Percentiles rank a stretch among this genome's conserved stretches.
Conservation (phyloP, 1,140 invertebrate genomes). For the Branchinecta lynchi region DNA sequence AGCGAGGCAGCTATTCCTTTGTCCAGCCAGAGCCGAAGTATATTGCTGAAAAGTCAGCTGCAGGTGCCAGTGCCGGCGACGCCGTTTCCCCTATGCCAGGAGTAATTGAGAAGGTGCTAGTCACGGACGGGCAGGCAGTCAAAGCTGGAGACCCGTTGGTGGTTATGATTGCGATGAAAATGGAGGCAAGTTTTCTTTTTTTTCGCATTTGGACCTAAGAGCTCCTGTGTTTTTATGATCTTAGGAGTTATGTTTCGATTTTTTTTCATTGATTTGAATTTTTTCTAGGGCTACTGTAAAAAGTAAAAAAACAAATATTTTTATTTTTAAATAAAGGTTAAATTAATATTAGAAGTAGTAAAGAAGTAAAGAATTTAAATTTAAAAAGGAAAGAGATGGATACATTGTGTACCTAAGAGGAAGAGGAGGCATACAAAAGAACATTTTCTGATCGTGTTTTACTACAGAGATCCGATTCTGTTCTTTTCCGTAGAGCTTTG, state of each 20-base stretch:
- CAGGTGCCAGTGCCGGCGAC: conserved; percentile 30
- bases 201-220: too few relatives aligned
- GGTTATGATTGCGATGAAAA: conserved; percentile 97
- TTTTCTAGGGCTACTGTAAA: too few relatives aligned
- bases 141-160: conserved; percentile 66
- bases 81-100: conserved; percentile 87
- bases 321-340: too few relatives aligned
- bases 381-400: too few relatives aligned
- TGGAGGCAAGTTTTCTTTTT: conserved; percentile 58
- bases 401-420: too few relatives aligned
- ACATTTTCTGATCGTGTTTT: too few relatives aligned
- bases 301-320: too few relatives aligned
- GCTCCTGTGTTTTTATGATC: neutral
- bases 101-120: conserved; percentile 75
- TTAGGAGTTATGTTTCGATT: neutral
- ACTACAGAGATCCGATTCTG: too few relatives aligned
- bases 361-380: too few relatives aligned
- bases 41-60: conserved; percentile 26
- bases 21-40: conserved; percentile 33
- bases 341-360: too few relatives aligned
- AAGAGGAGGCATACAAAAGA: too few relatives aligned
- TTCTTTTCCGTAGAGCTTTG: too few relatives aligned
- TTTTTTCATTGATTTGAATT: neutral
- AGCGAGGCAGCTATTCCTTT: conserved; percentile 33
- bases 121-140: conserved; percentile 59